Conservation (phyloP, 2,888 invertebrate genomes). For the Rhamnusium bicolor region DNA sequence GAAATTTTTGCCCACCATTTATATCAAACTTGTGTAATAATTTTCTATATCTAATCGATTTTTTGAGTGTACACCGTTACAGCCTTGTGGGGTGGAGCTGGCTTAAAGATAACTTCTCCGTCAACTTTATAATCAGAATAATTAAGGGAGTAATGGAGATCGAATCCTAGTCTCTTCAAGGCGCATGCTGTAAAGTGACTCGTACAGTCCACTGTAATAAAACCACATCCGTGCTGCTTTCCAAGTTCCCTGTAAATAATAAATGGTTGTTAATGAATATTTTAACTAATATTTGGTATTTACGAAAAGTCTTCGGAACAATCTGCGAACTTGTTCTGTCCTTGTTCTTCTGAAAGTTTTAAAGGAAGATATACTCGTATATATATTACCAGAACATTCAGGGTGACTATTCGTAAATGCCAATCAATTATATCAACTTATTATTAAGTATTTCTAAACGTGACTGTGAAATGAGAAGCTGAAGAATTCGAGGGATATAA, state of each 20-base stretch:
- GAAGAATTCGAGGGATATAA: too few relatives aligned
- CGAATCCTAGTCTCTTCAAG: constrained; percentile 81
- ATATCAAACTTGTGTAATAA: background rate
- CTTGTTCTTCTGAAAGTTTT: too few relatives aligned
- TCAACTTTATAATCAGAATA: constrained; percentile 79
- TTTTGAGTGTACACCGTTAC: constrained; percentile 56
- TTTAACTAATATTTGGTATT: background rate
- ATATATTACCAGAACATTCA: too few relatives aligned
- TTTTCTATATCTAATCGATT: constrained; percentile 35
- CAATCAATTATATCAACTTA: too few relatives aligned
- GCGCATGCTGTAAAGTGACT: constrained; percentile 85
- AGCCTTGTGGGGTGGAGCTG: constrained; percentile 72
- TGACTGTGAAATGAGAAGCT: too few relatives aligned
- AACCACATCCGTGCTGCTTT: constrained; percentile 72
- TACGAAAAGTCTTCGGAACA: too few relatives aligned
- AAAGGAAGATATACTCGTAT: too few relatives aligned
- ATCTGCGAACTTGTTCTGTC: too few relatives aligned
- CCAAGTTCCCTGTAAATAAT: constrained; percentile 75
- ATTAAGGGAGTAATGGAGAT: constrained; percentile 77
- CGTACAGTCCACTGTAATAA: constrained; percentile 82
- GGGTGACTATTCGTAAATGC: too few relatives aligned
- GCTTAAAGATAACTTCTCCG: constrained; percentile 78
- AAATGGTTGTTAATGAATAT: background rate
- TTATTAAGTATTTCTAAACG: too few relatives aligned
- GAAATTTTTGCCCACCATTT: background rate